phyloP scores from a whole-genome alignment of 2,888 invertebrate genomes.

The Celastrina argiolus region DNA sequence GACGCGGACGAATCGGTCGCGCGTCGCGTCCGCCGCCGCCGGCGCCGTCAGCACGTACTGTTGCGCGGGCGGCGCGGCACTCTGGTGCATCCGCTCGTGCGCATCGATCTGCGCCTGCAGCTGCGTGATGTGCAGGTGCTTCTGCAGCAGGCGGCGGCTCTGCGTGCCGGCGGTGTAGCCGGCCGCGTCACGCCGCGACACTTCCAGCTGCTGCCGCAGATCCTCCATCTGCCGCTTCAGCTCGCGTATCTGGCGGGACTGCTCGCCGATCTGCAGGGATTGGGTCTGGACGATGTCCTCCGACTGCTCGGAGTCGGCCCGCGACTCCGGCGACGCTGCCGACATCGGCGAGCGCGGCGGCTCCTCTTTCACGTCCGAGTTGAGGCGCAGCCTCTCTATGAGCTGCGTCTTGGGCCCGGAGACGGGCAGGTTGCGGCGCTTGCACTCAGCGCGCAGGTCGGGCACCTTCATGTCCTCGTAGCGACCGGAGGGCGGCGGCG shows the following conservation, averaged over 20 bases:
- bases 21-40: slow-evolving; percentile 46
- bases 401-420: slow-evolving; percentile 97
- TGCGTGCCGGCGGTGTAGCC: slow-evolving; percentile 69
- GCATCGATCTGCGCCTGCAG: slow-evolving; percentile 81
- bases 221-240: slow-evolving; percentile 88
- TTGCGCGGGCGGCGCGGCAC: slow-evolving; percentile 59
- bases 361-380: slow-evolving; percentile 69
- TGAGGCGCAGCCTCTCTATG: slow-evolving; percentile 90
- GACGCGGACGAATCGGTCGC: slow-evolving; percentile 54
- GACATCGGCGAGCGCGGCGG: slow-evolving; percentile 68
- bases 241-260: slow-evolving; percentile 90
- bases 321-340: slow-evolving; percentile 53
- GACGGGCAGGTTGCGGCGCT: slow-evolving; percentile 94
- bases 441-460: slow-evolving; percentile 95
- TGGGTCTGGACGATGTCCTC: slow-evolving; percentile 91
- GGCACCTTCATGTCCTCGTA: slow-evolving; percentile 97
- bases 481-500: slow-evolving; percentile 78
- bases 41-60: slow-evolving; percentile 42
- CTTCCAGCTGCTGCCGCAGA: slow-evolving; percentile 86
- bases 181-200: slow-evolving; percentile 79
- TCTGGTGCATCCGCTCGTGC: slow-evolving; percentile 64
- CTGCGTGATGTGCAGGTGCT: slow-evolving; percentile 74
- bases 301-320: slow-evolving; percentile 57
- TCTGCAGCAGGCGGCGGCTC: slow-evolving; percentile 78
- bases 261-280: slow-evolving; percentile 88